Conservation (phyloP, 2,797 vertebrate genomes). For the Gastrophryne carolinensis region DNA sequence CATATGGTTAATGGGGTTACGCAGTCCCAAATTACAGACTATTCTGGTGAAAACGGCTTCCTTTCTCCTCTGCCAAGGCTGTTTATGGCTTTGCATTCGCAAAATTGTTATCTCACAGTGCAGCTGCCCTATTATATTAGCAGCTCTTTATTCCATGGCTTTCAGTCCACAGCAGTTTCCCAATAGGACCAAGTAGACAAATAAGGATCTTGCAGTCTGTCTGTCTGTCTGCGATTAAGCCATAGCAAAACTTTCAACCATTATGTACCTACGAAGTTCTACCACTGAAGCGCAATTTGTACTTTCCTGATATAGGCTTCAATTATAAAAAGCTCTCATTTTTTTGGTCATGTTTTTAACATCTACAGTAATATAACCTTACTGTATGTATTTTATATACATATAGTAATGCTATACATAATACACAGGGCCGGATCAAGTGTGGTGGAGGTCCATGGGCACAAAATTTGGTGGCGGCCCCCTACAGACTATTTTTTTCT, state of each 20-base stretch:
- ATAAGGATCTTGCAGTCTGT: not conserved
- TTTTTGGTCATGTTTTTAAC: slow-evolving; percentile 27
- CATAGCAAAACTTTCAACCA: not conserved
- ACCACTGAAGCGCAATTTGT: not conserved
- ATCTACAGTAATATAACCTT: no score
- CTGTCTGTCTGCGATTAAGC: not conserved
- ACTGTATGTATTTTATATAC: no score
- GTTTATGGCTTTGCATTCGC: slow-evolving; percentile 46
- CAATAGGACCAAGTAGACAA: slow-evolving; percentile 2
- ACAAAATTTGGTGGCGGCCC: no score
- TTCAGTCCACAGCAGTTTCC: slow-evolving; percentile 8
- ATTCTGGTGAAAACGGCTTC: slow-evolving; percentile 53
- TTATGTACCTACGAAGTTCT: not conserved
- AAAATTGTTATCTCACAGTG: slow-evolving; percentile 41
- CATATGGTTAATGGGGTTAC: slow-evolving; percentile 53
- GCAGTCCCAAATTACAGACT: slow-evolving; percentile 53
- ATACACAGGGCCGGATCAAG: no score
- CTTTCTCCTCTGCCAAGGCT: slow-evolving; percentile 42
- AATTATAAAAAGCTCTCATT: slow-evolving; percentile 11
- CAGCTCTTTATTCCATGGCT: slow-evolving; percentile 22
- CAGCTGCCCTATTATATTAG: slow-evolving; percentile 43
- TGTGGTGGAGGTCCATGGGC: no score
- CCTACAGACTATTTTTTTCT: no score
- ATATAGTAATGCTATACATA: no score
- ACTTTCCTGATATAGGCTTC: not conserved